These are phyloP conservation scores for Lordiphosa mommai DNA, from an alignment of 1,140 invertebrate genomes.

Conservation along the genomic window DNA sequence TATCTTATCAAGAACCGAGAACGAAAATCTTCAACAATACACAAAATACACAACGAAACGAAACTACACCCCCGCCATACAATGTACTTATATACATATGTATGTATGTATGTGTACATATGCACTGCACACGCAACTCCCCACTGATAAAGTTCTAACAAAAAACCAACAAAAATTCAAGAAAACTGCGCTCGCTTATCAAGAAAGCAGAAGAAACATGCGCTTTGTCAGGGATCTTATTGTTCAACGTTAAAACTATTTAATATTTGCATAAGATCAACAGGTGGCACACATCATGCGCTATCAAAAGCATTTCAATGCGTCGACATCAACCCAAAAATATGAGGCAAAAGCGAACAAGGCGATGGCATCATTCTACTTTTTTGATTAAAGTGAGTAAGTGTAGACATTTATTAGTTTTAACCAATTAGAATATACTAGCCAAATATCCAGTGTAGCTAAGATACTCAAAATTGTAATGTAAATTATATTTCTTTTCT, in stretches of 20 bases:
- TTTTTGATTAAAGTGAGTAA: too few relatives aligned
- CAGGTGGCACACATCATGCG: conserved; percentile 38
- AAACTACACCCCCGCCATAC: conserved; percentile 17
- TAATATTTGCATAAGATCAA: conserved; percentile 67
- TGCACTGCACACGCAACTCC: conserved; percentile 38
- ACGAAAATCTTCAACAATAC: conserved; percentile 35
- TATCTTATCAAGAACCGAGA: conserved; percentile 38
- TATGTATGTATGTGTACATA: too few relatives aligned
- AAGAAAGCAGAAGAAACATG: conserved; percentile 9
- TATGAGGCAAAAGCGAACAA: too few relatives aligned
- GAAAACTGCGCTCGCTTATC: conserved; percentile 42
- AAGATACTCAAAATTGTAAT: too few relatives aligned
- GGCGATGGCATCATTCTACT: too few relatives aligned
- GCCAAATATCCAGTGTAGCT: too few relatives aligned
- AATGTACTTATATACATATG: too few relatives aligned
- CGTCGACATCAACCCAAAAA: too few relatives aligned
- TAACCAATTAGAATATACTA: too few relatives aligned
- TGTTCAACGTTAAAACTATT: conserved; percentile 53
- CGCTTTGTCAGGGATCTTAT: conserved; percentile 52
- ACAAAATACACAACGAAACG: neutral
- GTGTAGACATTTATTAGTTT: too few relatives aligned
- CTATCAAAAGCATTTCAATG: too few relatives aligned
- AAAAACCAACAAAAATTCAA: conserved; percentile 18
- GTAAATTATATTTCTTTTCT: too few relatives aligned
- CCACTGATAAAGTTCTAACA: conserved; percentile 59